Evolutionary conservation across 2,113 vertebrate species (phyloP), one percentile per base, ranked within the genome.

Genomic region (Barbus barbus): DNA sequence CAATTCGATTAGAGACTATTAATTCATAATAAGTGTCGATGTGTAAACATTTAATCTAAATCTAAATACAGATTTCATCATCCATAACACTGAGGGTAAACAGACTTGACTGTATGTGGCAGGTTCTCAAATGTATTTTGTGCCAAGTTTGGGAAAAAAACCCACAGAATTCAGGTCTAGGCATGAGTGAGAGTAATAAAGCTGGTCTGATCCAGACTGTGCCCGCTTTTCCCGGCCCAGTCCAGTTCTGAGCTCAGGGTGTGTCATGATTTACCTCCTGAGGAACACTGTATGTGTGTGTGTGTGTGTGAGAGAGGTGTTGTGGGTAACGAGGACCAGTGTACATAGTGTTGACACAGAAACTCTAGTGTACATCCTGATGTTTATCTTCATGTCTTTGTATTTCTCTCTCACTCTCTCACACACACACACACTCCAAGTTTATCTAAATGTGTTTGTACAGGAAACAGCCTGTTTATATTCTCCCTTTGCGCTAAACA

Each of bases 401-500:
- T 74, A 8, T 38, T 28, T 18, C 51, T 16, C 33, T 2, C 51
- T 9, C 38, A 9, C 38, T 41, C 38, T 41, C 9, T 3, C 38
- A 41, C 26, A 2, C 28, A n/a, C n/a, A n/a, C n/a, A n/a, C n/a
- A n/a, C n/a, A n/a, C n/a, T n/a, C n/a, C n/a, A n/a, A 22, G 83
- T 84, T 84, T 84, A 84, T 71, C 83, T 79, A 41, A 84, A 78
- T 60, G 48, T 71, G 71, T 84, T 58, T 84, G 77, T 56, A 72
- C 48, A 38, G 48, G 46, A 72, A 61, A 79, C 18, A 13, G 48
- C 20, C 18, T 58, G 83, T 84, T 84, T 79, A 84, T 28, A 72
- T 33, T 51, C 7, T 60, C 61, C 33, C 38, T 67, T 77, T 78
- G 65, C 31, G 5, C n/a, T 18, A 78, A 53, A 33, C 60, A 22